phyloP scores from a whole-genome alignment of 2,113 vertebrate genomes.

The Menura novaehollandiae region DNA sequence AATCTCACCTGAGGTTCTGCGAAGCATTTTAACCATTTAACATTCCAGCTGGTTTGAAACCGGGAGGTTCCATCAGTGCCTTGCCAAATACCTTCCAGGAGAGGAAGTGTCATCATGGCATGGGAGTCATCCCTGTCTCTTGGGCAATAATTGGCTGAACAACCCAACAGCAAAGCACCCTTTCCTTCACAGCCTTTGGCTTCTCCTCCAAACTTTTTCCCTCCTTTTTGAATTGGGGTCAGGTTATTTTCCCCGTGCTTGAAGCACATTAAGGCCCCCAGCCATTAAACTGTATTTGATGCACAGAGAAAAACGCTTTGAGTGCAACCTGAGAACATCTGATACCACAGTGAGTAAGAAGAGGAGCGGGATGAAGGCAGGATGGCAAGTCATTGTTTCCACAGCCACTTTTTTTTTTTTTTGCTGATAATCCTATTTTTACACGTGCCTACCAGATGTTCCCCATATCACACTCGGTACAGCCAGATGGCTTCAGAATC shows the following conservation, averaged over 20 bases:
- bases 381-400: neutral
- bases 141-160: neutral
- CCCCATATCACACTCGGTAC: neutral
- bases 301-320: neutral
- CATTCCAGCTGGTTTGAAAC: neutral
- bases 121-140: neutral
- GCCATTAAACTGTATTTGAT: neutral
- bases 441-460: constrained; percentile 18
- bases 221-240: neutral
- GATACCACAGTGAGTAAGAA: neutral
- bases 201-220: neutral
- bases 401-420: neutral
- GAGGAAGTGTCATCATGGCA: neutral
- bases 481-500: constrained; percentile 28
- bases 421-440: neutral
- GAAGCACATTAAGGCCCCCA: neutral
- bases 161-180: neutral
- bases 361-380: neutral
- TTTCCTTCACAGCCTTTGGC: neutral
- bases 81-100: neutral
- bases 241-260: neutral
- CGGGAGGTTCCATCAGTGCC: neutral
- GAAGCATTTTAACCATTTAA: neutral
- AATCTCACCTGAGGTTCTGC: neutral
- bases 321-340: neutral